phyloP scores from a whole-genome alignment of 1,140 invertebrate genomes.

The Cotesia glomerata region DNA sequence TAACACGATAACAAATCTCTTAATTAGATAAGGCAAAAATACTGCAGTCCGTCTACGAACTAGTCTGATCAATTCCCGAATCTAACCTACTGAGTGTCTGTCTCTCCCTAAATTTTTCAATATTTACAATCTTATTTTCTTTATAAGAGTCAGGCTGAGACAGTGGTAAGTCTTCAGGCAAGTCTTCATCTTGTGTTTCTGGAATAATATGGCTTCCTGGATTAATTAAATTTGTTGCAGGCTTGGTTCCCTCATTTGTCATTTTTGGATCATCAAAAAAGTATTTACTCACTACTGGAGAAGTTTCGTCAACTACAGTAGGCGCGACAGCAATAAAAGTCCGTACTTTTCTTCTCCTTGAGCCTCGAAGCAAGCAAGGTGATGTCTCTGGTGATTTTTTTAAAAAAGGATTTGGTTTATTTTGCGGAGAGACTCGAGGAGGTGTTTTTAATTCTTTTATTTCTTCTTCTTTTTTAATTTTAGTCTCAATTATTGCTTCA shows the following conservation, averaged over 20 bases:
- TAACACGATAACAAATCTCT: not conserved
- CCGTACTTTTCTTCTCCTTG: conserved; percentile 28
- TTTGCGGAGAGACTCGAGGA: conserved; percentile 29
- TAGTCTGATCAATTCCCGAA: conserved; percentile 20
- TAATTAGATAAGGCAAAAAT: not conserved
- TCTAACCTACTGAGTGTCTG: conserved; percentile 5
- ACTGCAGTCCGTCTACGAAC: not conserved
- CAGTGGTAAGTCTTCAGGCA: conserved; percentile 6
- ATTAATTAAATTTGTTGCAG: not conserved
- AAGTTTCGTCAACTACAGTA: conserved; percentile 47
- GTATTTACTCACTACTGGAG: conserved; percentile 43
- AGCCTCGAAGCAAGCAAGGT: conserved; percentile 33
- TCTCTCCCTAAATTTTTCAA: not conserved
- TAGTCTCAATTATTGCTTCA: conserved; percentile 9
- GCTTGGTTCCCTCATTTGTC: not conserved
- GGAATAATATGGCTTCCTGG: conserved; percentile 27
- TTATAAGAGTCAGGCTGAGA: conserved; percentile 10
- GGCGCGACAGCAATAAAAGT: conserved; percentile 35
- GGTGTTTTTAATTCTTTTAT: conserved; percentile 27
- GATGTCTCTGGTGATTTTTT: conserved; percentile 27
- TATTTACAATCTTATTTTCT: conserved; percentile 13
- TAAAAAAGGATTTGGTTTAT: conserved; percentile 41
- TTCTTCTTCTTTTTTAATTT: not conserved
- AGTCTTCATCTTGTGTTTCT: conserved; percentile 27
- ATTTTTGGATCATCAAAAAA: conserved; percentile 32